Base-by-base conservation (phyloP, 2,888 invertebrate genomes). In the Hecatera dysodea region DNA sequence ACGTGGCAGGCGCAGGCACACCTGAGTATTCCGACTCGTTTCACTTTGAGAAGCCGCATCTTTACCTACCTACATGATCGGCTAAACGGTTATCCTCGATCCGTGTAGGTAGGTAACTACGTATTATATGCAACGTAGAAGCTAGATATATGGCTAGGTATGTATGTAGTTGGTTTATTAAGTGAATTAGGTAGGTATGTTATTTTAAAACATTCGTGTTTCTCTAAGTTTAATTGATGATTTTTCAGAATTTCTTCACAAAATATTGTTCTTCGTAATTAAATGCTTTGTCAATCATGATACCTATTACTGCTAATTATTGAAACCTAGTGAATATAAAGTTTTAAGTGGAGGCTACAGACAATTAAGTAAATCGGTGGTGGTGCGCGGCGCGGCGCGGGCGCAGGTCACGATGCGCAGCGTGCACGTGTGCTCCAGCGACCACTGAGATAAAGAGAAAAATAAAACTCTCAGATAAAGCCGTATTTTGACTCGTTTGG, bases 11-110 rank as follows among this genome's bases (percentile, higher is more conserved):
- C 93, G 84, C 78, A 83, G 73, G 84, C 93, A 91, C 94, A 94
- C 94, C 94, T 94, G 94, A 94, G 94, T 94, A 94, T 94, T 92
- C 90, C 89, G 89, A 89, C 89, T 88, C 89, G 89, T 90, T 92
- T 85, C 61, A 82, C 94, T 93, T 93, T 93, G 91, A 90, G 86
- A 90, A 85, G 90, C 92, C 92, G 92, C 90, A 87, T 87, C 78
- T 88, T 88, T 80, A 72, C 75, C 48, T 80, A 81, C 75, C 73
- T 72, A 85, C 74, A 79, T 64, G 66, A 80, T 75, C 75, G 72
- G 69, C 66, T 82, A 71, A 77, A 77, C 72, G 74, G 81, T 78
- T 75, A 80, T 72, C 52, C 66, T 65, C 56, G 65, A 61, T 75
- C 53, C 53, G 48, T 57, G 53, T 76, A 22, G 44, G 50, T 59